Conservation (phyloP, 2,113 vertebrate genomes). For the Gulo gulo region DNA sequence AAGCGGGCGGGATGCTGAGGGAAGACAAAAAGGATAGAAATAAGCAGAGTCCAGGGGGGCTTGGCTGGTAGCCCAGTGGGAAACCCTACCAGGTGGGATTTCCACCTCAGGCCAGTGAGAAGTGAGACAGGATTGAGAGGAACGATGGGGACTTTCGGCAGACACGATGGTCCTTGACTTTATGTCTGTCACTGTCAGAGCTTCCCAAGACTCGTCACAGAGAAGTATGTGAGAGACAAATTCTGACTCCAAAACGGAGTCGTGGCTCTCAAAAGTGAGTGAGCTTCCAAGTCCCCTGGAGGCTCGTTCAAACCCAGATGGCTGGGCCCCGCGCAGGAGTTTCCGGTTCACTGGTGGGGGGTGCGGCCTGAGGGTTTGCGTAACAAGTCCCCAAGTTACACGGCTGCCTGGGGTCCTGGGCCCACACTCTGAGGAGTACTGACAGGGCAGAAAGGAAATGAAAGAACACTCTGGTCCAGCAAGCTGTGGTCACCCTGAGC, state of each 20-base stretch:
- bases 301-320: background rate
- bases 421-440: background rate
- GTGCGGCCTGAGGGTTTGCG: background rate
- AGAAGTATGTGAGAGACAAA: background rate
- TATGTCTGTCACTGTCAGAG: background rate
- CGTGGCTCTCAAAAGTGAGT: background rate
- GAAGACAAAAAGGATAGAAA: background rate
- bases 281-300: background rate
- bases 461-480: background rate
- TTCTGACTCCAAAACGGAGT: background rate
- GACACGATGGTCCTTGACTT: background rate
- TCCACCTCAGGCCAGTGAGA: background rate
- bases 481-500: background rate
- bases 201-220: background rate
- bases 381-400: background rate
- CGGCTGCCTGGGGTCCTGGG: background rate
- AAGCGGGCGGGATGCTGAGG: background rate
- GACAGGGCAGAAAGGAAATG: background rate
- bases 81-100: background rate
- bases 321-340: too few relatives aligned
- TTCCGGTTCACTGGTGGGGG: background rate
- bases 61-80: fast-evolving
- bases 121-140: background rate
- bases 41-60: background rate
- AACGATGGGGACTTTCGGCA: background rate